A percentile compares a stretch with the other conserved stretches of the same genome.
Evolutionary conservation across 2,888 invertebrate species (phyloP).

Genomic region (Odontocolon sp.): DNA sequence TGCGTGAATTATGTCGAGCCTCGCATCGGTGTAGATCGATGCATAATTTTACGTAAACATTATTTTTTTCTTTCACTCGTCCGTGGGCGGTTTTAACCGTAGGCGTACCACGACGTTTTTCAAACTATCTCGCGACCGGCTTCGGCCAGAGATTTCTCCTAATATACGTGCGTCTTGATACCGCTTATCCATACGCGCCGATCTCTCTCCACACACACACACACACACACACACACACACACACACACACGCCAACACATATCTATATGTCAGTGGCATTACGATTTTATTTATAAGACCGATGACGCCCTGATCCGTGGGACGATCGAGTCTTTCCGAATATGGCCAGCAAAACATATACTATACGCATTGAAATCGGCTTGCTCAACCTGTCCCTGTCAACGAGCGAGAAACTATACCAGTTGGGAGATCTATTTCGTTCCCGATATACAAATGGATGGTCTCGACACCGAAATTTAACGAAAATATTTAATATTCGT

Average conservation of each 20-base stretch:
- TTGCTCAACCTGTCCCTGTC: constrained; percentile 48
- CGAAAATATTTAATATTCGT: too few species aligned
- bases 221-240: neutral
- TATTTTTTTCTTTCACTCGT: neutral
- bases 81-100: too few species aligned
- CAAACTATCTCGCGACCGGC: too few species aligned
- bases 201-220: neutral
- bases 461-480: too few species aligned
- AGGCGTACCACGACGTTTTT: too few species aligned
- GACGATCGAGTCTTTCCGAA: constrained; percentile 83
- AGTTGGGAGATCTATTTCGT: constrained; percentile 29
- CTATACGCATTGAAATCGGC: constrained; percentile 39
- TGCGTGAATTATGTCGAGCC: too few species aligned
- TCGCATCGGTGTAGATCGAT: neutral
- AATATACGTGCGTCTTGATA: too few species aligned
- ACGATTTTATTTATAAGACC: constrained; percentile 57
- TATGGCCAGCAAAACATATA: constrained; percentile 77
- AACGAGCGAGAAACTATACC: constrained; percentile 29
- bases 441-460: neutral
- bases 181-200: too few species aligned
- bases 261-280: too few species aligned
- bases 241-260: constrained; percentile 22
- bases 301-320: constrained; percentile 82
- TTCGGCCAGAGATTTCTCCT: too few species aligned
- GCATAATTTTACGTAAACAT: neutral